A percentile compares a stretch with the other conserved stretches of the same genome.
Conservation (phyloP, 2,888 invertebrate genomes). For the Latrodectus elegans region DNA sequence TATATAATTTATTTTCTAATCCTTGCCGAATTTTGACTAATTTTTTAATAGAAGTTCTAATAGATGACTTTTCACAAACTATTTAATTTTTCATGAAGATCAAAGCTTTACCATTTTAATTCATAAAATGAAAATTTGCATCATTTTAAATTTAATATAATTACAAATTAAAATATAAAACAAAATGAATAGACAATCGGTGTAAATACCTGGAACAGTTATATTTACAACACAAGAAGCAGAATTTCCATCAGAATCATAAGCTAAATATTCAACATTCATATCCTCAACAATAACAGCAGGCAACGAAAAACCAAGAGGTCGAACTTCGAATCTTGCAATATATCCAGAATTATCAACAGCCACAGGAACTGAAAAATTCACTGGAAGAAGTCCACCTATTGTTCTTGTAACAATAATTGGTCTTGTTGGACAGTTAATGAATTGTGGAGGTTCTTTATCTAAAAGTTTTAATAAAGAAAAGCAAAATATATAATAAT, state of each 20-base stretch:
- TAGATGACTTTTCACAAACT: too few relatives aligned
- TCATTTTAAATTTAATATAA: too few relatives aligned
- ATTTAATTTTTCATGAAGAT: too few relatives aligned
- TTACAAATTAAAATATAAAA: too few relatives aligned
- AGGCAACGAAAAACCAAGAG: slow-evolving; percentile 91
- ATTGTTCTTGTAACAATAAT: slow-evolving; percentile 92
- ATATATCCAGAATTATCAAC: slow-evolving; percentile 97
- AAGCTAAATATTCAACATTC: slow-evolving; percentile 95
- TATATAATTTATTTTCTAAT: too few relatives aligned
- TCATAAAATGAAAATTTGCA: too few relatives aligned
- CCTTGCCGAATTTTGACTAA: too few relatives aligned
- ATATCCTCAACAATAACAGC: slow-evolving; percentile 91
- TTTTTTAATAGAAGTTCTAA: too few relatives aligned
- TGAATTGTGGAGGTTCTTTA: slow-evolving; percentile 96
- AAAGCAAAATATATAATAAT: too few relatives aligned
- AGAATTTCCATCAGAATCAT: slow-evolving; percentile 97
- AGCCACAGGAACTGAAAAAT: slow-evolving; percentile 94
- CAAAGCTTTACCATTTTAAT: too few relatives aligned
- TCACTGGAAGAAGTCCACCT: slow-evolving; percentile 88
- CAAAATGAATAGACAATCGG: neutral
- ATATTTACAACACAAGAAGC: slow-evolving; percentile 98
- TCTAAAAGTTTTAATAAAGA: slow-evolving; percentile 77
- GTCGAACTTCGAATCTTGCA: slow-evolving; percentile 92
- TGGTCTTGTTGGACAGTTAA: slow-evolving; percentile 95
- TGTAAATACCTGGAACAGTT: slow-evolving; percentile 83